Conservation (phyloP, 2,888 invertebrate species). For the Anorthoa munda region DNA sequence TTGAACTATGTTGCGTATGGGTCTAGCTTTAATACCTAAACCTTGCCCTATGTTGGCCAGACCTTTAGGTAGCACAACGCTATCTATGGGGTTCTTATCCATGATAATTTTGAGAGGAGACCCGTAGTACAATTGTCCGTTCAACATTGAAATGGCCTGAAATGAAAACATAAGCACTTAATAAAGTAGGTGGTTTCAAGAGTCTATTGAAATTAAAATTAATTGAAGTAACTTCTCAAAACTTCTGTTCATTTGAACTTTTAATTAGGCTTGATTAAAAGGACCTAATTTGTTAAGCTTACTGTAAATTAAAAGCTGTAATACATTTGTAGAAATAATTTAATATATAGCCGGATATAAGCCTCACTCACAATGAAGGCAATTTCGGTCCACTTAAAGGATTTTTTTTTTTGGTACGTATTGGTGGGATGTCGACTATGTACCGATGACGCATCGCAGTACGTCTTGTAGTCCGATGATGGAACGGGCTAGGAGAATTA, state of each 20-base stretch:
- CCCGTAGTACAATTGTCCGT: conserved; percentile 79
- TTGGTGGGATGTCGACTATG: too few species aligned
- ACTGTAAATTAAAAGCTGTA: background rate
- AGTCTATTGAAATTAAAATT: conserved; percentile 18
- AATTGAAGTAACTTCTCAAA: background rate
- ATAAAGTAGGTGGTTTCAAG: background rate
- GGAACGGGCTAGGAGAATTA: too few species aligned
- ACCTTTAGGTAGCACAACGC: conserved; percentile 79
- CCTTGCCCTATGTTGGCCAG: conserved; percentile 77
- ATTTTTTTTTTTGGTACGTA: too few species aligned
- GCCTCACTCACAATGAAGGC: background rate
- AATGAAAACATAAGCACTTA: conserved; percentile 59
- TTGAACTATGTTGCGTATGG: conserved; percentile 74
- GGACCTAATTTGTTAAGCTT: background rate
- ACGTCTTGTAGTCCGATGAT: too few species aligned
- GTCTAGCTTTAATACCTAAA: conserved; percentile 76
- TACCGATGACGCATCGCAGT: too few species aligned
- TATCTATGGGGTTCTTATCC: conserved; percentile 64
- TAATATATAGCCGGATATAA: too few species aligned
- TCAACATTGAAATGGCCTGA: conserved; percentile 85
- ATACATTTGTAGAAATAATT: background rate
- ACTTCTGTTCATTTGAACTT: conserved; percentile 6
- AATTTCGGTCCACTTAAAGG: background rate
- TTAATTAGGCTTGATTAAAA: conserved; percentile 18
- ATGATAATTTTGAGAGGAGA: conserved; percentile 74